These are phyloP conservation scores for Drosophila crucigera DNA, from an alignment of 2,888 invertebrate species.

Conservation along the genomic window DNA sequence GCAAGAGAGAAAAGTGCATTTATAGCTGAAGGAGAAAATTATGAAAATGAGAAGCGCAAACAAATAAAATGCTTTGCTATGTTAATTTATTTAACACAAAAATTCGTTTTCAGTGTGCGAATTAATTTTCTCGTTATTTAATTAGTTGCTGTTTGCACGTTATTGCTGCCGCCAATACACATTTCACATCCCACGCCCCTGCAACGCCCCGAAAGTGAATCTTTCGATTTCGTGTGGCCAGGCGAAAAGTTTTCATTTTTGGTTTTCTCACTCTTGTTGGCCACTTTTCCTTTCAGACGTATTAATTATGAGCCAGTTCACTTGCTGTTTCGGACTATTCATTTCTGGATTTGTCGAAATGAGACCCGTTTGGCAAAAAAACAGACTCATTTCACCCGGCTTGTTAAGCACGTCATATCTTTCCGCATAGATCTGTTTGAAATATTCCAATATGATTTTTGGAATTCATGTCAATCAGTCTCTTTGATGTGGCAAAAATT, in stretches of 20 bases:
- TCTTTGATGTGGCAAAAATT: conserved; percentile 44
- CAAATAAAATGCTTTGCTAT: conserved; percentile 66
- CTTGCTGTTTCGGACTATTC: conserved; percentile 8
- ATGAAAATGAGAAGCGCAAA: conserved; percentile 34
- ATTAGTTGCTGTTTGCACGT: conserved; percentile 65
- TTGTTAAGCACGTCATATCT: conserved; percentile 7
- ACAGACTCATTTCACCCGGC: neutral
- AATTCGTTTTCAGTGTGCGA: conserved; percentile 61
- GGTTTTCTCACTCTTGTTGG: conserved; percentile 29
- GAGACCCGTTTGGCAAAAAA: neutral
- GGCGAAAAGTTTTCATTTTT: conserved; percentile 32
- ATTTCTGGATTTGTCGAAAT: conserved; percentile 18
- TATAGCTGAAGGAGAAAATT: conserved; percentile 15
- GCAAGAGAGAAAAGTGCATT: conserved; percentile 50
- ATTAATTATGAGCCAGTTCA: conserved; percentile 51
- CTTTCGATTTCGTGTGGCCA: conserved; percentile 17
- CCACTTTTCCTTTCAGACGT: conserved; percentile 58
- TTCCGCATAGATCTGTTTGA: conserved; percentile 8
- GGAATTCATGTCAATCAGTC: conserved; percentile 51
- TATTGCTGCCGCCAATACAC: conserved; percentile 21
- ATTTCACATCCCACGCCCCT: neutral
- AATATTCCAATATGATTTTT: conserved; percentile 38
- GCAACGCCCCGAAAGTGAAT: neutral
- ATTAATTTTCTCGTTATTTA: conserved; percentile 52
- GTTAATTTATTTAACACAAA: conserved; percentile 62